Conservation (phyloP, 2,113 vertebrate genomes). For the Sprattus sprattus region DNA sequence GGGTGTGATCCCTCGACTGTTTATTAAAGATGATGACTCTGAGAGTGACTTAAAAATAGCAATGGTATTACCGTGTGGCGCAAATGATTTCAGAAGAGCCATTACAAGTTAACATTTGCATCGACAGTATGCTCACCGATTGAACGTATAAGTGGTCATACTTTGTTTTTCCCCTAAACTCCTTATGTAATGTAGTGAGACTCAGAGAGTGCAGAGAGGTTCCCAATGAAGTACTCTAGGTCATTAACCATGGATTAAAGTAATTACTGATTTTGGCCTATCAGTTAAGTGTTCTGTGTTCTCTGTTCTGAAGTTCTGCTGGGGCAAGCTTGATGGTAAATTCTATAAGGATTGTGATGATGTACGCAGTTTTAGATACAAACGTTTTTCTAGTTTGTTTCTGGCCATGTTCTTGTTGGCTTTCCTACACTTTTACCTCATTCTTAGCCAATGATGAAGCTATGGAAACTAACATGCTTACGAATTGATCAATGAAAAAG, state of each 20-base stretch:
- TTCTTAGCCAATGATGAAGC: background rate
- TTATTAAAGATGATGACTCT: background rate
- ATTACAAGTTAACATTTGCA: slow-evolving; percentile 20
- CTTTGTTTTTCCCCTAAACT: background rate
- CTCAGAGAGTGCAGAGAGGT: background rate
- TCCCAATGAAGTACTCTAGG: background rate
- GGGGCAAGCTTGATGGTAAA: background rate
- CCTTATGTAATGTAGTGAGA: background rate
- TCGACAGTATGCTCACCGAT: background rate
- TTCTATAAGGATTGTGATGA: background rate
- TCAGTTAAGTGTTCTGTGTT: background rate
- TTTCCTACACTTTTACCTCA: background rate
- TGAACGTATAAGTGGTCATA: background rate
- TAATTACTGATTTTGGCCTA: background rate
- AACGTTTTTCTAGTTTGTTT: background rate
- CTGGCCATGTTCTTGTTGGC: background rate
- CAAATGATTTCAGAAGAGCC: background rate
- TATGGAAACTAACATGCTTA: background rate
- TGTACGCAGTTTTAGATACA: background rate
- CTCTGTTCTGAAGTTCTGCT: background rate
- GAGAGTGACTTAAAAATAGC: background rate
- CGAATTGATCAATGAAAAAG: background rate
- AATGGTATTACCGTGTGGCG: background rate
- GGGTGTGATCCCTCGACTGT: background rate
- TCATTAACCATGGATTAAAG: background rate